Evolutionary conservation across 2,797 vertebrate species (phyloP), one percentile per base, ranked within the genome.

Genomic region (Lemur catta): DNA sequence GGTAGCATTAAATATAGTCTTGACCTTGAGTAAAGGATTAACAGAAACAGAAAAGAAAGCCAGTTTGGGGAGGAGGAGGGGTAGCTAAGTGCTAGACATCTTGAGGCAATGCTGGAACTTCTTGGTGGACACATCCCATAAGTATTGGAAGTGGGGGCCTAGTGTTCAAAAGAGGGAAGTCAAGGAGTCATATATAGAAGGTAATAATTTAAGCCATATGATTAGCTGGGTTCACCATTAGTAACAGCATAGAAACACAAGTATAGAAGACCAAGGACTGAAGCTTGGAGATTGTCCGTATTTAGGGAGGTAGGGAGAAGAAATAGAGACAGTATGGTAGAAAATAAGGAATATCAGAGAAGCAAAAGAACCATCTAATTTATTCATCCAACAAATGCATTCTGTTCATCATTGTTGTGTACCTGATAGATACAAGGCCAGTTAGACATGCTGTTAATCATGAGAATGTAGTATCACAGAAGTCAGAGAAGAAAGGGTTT

Each of bases 331-430:
- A 30, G 4, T 24, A 57, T 30, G 28, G 38, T 20, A n/a, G 57
- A 82, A 93, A 93, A 88, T 69, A 89, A 90, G 30, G 2, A 87
- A 35, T 86, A 52, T 48, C 61, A 33, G 30, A 89, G n/a, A 93
- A 89, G 18, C 67, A 67, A 72, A 79, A 89, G 38, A 18, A 48
- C 41, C 48, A 20, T 52, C n/a, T 65, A 13, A 26, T 61, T 71
- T 79, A 84, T 69, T 91, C 18, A 48, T 46, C 81, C 52, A 88
- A 52, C 28, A 26, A 41, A 35, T 61, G 41, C 28, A 28, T 75
- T 35, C 71, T 82, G 4, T 61, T 82, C 33, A 30, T 9, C 26
- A 63, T 52, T 43, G 18, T 86, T 35, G 6, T 41, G 24, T 78
- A 24, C 59, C 61, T 38, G 50, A 76, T 35, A 48, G 69, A 57